A percentile compares a stretch with the other conserved stretches of the same genome.
These are phyloP conservation scores for Ichneumoninae sp. DNA, from an alignment of 2,888 invertebrate species.

Conservation along the genomic window DNA sequence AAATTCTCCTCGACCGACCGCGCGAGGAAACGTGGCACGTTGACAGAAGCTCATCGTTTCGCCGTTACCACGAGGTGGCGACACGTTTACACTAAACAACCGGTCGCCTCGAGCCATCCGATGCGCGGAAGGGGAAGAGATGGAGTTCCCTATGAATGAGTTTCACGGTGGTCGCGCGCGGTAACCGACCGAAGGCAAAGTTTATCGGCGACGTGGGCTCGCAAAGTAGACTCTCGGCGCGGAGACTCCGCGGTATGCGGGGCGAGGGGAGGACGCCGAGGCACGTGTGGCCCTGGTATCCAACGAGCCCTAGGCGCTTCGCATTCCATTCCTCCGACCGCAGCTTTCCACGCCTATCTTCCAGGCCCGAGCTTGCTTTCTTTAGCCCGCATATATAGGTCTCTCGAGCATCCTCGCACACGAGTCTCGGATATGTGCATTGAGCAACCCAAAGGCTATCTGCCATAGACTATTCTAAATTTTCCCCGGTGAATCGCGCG, in stretches of 20 bases:
- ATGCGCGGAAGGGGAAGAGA: constrained; percentile 42
- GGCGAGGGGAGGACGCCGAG: constrained; percentile 70
- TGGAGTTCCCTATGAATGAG: constrained; percentile 86
- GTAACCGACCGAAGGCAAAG: constrained; percentile 80
- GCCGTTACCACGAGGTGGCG: constrained; percentile 65
- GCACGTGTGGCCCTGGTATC: constrained; percentile 85
- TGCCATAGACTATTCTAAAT: neutral
- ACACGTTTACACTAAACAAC: constrained; percentile 17
- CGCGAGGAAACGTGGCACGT: neutral
- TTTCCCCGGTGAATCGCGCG: neutral
- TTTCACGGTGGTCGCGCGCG: constrained; percentile 82
- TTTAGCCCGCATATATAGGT: constrained; percentile 69
- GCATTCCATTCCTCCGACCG: constrained; percentile 85
- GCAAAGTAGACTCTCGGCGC: constrained; percentile 24
- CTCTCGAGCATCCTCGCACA: constrained; percentile 15
- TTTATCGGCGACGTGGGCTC: constrained; percentile 78
- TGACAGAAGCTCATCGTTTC: neutral
- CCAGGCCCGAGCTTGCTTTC: constrained; percentile 77
- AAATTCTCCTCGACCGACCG: constrained; percentile 6
- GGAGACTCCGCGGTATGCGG: constrained; percentile 60
- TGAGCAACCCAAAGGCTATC: neutral
- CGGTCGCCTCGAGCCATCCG: neutral
- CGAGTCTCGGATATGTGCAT: neutral
- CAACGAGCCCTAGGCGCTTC: constrained; percentile 87
- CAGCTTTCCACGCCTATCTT: constrained; percentile 65